Base-by-base conservation (phyloP, 2,888 invertebrate genomes). In the Endotricha flammealis region DNA sequence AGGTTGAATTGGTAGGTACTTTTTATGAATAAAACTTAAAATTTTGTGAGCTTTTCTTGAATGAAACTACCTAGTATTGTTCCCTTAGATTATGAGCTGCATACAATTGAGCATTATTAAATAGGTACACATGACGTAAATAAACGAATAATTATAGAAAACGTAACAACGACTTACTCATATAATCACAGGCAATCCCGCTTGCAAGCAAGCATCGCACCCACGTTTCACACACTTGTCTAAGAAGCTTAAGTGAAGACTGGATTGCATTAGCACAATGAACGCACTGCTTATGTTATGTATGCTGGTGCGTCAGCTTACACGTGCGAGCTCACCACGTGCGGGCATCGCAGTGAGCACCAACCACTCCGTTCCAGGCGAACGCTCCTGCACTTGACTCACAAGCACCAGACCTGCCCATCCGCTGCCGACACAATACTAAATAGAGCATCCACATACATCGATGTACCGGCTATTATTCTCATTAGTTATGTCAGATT, bases 301-400 rank as follows among this genome's bases (percentile, higher is more conserved):
- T 58, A 63, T n/a, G n/a, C 57, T 65, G 64, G 61, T 69, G 60
- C 68, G 70, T 66, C 62, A 62, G 47, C 46, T 42, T 54, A 67
- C 79, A 74, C 81, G 83, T 81, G 82, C 73, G 60, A 32, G 51
- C 53, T 40, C 57, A 53, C 55, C 78, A 81, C 82, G 77, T 77
- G 80, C 73, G 63, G 75, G 64, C 57, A 68, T 66, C 68, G 63
- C 69, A 69, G 73, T 81, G 82, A 77, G 65, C 14, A n/a, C 34
- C 24, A 57, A 51, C 50, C 49, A 44, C 46, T 48, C 48, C 73
- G 85, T 85, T 85, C 82, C 85, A 80, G 75, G 48, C 78, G 66
- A 68, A 52, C 64, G 81, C 63, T 73, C 80, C 79, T 78, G 77
- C 82, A 82, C 83, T 80, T 82, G 81, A 83, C 79, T 81, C 74